Evolutionary conservation across 1,140 invertebrate genomes (phyloP).

Genomic region (Nasonia longicornis): DNA sequence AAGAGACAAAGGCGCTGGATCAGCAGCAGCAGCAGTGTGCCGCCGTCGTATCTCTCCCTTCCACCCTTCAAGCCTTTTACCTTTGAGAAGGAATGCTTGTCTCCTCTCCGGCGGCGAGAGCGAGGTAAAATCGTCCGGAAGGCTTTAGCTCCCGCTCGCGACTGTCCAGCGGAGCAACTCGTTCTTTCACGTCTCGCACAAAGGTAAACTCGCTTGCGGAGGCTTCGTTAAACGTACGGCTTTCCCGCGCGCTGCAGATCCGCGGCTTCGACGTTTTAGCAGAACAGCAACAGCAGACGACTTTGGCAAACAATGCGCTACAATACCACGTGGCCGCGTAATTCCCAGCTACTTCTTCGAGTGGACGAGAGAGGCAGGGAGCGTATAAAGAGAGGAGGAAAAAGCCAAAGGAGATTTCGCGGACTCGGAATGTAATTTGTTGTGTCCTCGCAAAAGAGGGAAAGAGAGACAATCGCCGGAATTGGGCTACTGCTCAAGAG

Average conservation of each 20-base stretch:
- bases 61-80: conserved; percentile 17
- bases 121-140: conserved; percentile 26
- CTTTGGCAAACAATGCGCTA: conserved; percentile 32
- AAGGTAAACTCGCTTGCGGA: conserved; percentile 7
- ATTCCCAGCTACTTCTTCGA: neutral
- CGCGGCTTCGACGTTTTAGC: conserved; percentile 5
- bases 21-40: conserved; percentile 15
- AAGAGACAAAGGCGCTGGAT: conserved; percentile 42
- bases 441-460: neutral
- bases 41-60: neutral
- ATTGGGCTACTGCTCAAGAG: conserved; percentile 4
- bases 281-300: conserved; percentile 18
- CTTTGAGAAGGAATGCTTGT: conserved; percentile 31
- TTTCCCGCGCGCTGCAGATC: neutral
- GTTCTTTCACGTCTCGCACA: conserved; percentile 11
- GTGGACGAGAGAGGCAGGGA: neutral
- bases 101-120: neutral
- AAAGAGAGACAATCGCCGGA: neutral
- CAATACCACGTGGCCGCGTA: conserved; percentile 10
- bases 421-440: neutral
- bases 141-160: conserved; percentile 22
- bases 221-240: conserved; percentile 32
- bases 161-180: conserved; percentile 22
- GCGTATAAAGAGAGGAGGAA: neutral
- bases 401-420: neutral